phyloP scores from a whole-genome alignment of 2,888 invertebrate species.

The Malacosoma neustria region DNA sequence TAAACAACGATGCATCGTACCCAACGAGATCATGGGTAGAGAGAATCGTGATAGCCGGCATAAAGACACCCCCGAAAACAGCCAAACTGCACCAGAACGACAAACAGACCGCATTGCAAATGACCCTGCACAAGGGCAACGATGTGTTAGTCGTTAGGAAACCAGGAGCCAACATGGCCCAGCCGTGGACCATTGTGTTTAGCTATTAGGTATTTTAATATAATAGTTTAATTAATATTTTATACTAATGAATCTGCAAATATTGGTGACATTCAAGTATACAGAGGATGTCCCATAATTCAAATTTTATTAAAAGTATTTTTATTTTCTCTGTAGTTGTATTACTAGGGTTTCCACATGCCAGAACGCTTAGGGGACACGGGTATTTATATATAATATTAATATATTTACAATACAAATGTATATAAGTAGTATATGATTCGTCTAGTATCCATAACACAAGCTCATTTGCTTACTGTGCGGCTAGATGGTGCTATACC shows the following conservation, averaged over 20 bases:
- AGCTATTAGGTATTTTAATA: constrained; percentile 26
- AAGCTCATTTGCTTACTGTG: too few relatives aligned
- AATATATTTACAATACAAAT: too few relatives aligned
- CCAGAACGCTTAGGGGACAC: too few relatives aligned
- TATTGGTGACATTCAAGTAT: too few relatives aligned
- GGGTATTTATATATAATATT: too few relatives aligned
- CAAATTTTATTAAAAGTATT: too few relatives aligned
- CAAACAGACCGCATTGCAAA: constrained; percentile 77
- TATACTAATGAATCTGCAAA: neutral
- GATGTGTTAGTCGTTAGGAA: constrained; percentile 86
- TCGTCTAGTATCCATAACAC: too few relatives aligned
- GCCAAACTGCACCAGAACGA: constrained; percentile 76
- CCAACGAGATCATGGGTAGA: constrained; percentile 91
- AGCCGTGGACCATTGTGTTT: constrained; percentile 83
- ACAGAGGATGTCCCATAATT: too few relatives aligned
- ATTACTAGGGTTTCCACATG: too few relatives aligned
- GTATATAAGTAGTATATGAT: too few relatives aligned
- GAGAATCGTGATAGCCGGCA: constrained; percentile 87
- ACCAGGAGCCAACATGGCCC: constrained; percentile 87
- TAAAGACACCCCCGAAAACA: constrained; percentile 79
- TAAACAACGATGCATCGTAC: constrained; percentile 79
- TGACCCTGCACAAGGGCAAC: constrained; percentile 78
- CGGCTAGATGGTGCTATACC: too few relatives aligned
- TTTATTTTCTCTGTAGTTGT: too few relatives aligned
- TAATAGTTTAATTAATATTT: neutral